Evolutionary conservation across 2,797 vertebrate species (phyloP), one percentile per base, ranked within the genome.

Genomic region (Acanthornis magna): DNA sequence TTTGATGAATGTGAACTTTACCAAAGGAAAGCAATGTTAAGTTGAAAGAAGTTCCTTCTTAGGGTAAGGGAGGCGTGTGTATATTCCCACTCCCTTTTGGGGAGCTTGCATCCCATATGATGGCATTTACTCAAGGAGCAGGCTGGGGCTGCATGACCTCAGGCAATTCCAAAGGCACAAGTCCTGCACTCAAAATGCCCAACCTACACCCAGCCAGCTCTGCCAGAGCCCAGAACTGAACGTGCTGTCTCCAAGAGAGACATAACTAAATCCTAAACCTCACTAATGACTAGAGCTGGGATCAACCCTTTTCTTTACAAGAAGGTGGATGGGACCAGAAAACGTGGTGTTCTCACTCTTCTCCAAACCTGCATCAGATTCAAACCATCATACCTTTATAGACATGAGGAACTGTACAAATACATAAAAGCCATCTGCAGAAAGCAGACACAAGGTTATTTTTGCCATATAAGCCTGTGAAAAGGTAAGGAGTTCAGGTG

Each of bases 1-100:
- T 82, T 82, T 95, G 88, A 85, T 91, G 86, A 96, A 96, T 74
- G 86, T 92, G 72, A 82, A 83, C 55, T 87, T 87, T 60, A 80
- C 81, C 50, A 73, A 94, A 80, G 38, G 42, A 90, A 94, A 94
- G 82, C 85, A 86, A 42, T 73, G 25, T 51, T 50, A 81, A 45
- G 30, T 53, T 81, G 43, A 76, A 93, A 76, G 17, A 80, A 91
- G 25, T 81, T 68, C 30, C 73, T 93, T 79, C 73, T 86, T 57
- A 88, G 79, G 62, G 21, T 75, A 34, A 47, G 26, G 60, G n/a
- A 70, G 34, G 16, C 16, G 14, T 30, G 15, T 26, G 18, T 55
- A 23, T 70, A 62, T 85, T 96, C 62, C 51, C 38, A 36, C 45
- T 88, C 26, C 7, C 16, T 75, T 82, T 30, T 51, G 62, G 25